Percentiles rank a stretch among this genome's conserved stretches.
phyloP scores from a whole-genome alignment of 1,140 invertebrate species.

The Lepidurus arcticus region DNA sequence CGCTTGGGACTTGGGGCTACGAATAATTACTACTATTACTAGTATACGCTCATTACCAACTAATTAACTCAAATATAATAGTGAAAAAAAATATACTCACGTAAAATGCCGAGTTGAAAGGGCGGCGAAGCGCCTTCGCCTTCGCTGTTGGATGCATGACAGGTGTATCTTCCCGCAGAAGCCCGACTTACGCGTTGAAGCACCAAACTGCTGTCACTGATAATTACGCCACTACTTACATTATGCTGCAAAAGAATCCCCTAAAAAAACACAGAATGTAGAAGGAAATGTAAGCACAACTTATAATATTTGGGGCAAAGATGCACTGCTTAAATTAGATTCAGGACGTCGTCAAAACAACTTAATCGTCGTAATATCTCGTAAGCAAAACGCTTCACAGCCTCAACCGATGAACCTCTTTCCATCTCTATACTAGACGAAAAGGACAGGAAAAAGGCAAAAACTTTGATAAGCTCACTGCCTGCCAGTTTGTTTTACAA shows the following conservation, averaged over 20 bases:
- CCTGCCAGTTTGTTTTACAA: background rate
- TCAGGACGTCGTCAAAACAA: background rate
- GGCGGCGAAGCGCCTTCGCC: constrained; percentile 50
- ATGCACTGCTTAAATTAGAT: too few relatives aligned
- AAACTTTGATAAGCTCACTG: background rate
- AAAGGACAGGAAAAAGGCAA: background rate
- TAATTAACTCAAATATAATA: constrained; percentile 12
- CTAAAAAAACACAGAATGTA: constrained; percentile 44
- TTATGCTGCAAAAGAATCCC: constrained; percentile 55
- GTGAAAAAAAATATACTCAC: constrained; percentile 54
- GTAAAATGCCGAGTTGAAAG: constrained; percentile 39
- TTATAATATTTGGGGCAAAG: background rate
- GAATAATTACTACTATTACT: too few relatives aligned
- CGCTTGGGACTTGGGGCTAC: too few relatives aligned
- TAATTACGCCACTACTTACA: constrained; percentile 56
- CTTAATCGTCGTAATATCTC: too few relatives aligned
- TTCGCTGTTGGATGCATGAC: constrained; percentile 54
- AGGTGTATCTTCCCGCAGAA: constrained; percentile 63
- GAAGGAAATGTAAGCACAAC: background rate
- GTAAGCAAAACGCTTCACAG: too few relatives aligned
- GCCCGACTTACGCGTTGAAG: constrained; percentile 56
- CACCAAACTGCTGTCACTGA: constrained; percentile 59
- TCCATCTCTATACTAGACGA: background rate
- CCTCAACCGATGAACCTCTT: too few relatives aligned
- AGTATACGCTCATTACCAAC: too few relatives aligned